A percentile compares a stretch with the other conserved stretches of the same genome.
Conservation (phyloP, 92 coral and sea anemone genomes). For the Pocillopora meandrina region DNA sequence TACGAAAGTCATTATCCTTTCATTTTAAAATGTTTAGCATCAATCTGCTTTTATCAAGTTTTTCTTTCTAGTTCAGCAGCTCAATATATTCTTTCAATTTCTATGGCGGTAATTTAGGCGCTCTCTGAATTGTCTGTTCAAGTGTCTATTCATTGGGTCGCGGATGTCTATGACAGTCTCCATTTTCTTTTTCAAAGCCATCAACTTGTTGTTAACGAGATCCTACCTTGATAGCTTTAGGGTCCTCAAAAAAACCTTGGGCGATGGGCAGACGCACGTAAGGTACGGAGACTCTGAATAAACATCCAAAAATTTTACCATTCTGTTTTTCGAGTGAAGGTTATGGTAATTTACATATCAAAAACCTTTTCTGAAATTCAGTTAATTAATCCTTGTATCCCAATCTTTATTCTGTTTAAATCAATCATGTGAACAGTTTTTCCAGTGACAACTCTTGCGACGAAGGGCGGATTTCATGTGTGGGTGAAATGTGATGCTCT, state of each 20-base stretch:
- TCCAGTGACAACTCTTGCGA: not conserved
- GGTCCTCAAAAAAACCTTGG: constrained; percentile 16
- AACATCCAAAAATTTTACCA: not conserved
- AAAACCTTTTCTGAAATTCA: no score
- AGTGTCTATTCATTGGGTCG: constrained; percentile 3
- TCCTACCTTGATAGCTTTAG: constrained; percentile 1
- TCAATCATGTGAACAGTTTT: not conserved
- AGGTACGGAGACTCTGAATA: not conserved
- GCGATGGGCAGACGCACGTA: not conserved
- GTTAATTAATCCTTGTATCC: no score
- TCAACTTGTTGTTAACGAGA: constrained; percentile 15
- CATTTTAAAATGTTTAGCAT: not conserved
- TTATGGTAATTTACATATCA: no score
- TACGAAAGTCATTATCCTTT: not conserved
- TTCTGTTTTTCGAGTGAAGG: no score
- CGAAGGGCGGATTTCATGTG: not conserved
- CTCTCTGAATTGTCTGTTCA: constrained; percentile 3
- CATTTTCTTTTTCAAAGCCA: not conserved
- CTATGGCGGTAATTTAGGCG: constrained; percentile 2
- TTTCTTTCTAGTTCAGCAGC: not conserved
- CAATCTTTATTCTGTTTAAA: not conserved
- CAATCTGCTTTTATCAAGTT: constrained; percentile 11
- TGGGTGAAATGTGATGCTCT: constrained; percentile 13
- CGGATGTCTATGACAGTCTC: not conserved
- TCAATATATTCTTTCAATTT: constrained; percentile 6